phyloP scores from a whole-genome alignment of 2,113 vertebrate genomes.

The Glaucomys volans region DNA sequence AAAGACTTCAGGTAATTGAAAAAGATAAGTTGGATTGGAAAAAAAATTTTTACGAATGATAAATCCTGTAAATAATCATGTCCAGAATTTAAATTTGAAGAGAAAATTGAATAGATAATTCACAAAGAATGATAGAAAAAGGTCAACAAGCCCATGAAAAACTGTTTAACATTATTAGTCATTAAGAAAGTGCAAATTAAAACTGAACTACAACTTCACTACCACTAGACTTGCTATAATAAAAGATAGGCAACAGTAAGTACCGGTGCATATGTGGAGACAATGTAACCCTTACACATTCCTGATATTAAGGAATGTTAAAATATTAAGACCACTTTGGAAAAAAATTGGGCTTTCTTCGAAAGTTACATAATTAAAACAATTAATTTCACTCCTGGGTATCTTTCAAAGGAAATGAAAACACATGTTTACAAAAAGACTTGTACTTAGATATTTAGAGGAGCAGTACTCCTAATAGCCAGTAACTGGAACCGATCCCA shows the following conservation, averaged over 20 bases:
- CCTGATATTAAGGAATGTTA: neutral
- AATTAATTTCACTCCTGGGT: neutral
- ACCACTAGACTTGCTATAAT: neutral
- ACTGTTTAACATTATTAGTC: neutral
- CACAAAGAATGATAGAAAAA: neutral
- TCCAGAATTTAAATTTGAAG: neutral
- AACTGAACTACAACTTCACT: neutral
- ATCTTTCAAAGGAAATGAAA: slow-evolving; percentile 9
- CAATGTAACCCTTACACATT: neutral
- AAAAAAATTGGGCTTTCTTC: neutral
- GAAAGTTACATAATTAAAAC: neutral
- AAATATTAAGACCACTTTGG: neutral
- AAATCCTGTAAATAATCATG: neutral
- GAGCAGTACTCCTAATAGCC: neutral
- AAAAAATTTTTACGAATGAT: neutral
- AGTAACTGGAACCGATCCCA: neutral
- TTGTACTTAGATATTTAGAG: neutral
- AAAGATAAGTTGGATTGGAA: neutral
- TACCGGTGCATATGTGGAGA: neutral
- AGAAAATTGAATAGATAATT: neutral
- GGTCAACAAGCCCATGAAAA: neutral
- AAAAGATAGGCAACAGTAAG: neutral
- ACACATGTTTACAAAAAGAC: neutral
- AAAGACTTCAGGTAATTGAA: neutral
- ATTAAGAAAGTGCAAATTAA: neutral